Conservation (phyloP, 2,113 vertebrate species). For the Origma solitaria region DNA sequence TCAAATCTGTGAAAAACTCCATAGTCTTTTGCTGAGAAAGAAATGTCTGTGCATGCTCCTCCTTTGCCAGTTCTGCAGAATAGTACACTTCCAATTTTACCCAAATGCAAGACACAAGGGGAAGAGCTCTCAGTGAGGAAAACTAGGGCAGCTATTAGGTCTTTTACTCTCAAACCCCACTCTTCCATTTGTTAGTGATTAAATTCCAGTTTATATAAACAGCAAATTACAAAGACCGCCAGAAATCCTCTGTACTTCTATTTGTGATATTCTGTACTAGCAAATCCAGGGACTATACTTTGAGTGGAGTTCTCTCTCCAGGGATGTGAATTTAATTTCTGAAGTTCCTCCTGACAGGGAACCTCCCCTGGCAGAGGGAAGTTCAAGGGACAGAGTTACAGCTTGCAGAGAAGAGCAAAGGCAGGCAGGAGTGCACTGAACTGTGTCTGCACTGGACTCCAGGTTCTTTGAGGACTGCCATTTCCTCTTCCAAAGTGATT, state of each 20-base stretch:
- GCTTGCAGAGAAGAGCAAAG: background rate
- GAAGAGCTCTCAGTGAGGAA: background rate
- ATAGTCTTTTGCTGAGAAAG: background rate
- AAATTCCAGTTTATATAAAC: background rate
- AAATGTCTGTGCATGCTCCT: background rate
- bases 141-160: background rate
- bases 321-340: background rate
- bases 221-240: background rate
- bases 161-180: background rate
- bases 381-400: background rate
- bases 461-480: background rate
- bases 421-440: background rate
- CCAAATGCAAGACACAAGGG: background rate
- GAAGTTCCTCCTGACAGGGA: background rate
- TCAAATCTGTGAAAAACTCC: background rate
- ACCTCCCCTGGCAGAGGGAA: background rate
- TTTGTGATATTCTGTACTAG: background rate
- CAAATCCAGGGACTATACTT: background rate
- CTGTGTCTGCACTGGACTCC: background rate
- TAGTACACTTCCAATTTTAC: background rate
- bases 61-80: background rate
- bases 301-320: background rate
- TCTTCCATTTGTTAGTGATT: background rate
- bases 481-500: background rate
- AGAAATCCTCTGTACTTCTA: background rate